phyloP scores from a whole-genome alignment of 37 sponge, comb jelly and placozoan genomes.

The Diacarnus erythraeanus region DNA sequence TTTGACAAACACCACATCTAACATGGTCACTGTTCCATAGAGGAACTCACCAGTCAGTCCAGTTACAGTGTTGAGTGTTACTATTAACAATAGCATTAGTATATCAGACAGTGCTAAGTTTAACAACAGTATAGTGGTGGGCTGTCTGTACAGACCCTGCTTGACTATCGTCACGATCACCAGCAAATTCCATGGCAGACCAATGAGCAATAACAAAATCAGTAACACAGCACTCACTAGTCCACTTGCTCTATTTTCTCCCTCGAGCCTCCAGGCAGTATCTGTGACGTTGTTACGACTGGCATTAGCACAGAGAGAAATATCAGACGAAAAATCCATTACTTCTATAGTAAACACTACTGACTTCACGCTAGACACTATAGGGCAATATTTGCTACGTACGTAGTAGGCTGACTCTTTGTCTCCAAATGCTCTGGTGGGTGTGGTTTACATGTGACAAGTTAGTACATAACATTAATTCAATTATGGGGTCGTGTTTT shows the following conservation, averaged over 20 bases:
- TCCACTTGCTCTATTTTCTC: not conserved
- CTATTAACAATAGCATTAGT: not conserved
- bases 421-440: no score
- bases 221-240: conserved; percentile 20
- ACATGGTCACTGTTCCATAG: conserved; percentile 21
- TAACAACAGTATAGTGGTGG: conserved; percentile 35
- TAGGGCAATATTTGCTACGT: no score
- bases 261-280: not conserved
- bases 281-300: not conserved
- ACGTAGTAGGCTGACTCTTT: no score
- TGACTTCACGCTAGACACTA: no score
- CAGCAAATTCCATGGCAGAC: conserved; percentile 36
- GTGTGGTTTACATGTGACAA: no score
- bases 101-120: conserved; percentile 36
- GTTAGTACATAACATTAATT: no score
- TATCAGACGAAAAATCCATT: no score
- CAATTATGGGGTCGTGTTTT: no score
- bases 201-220: conserved; percentile 32
- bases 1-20: conserved; percentile 36
- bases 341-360: no score
- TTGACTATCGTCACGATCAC: conserved; percentile 20
- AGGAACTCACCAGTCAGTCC: conserved; percentile 5
- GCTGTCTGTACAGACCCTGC: conserved; percentile 22
- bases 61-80: conserved; percentile 15
- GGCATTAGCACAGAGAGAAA: no score